A percentile compares a stretch with the other conserved stretches of the same genome.
Conservation (phyloP, 2,113 vertebrate species). For the Podarcis raffonei region DNA sequence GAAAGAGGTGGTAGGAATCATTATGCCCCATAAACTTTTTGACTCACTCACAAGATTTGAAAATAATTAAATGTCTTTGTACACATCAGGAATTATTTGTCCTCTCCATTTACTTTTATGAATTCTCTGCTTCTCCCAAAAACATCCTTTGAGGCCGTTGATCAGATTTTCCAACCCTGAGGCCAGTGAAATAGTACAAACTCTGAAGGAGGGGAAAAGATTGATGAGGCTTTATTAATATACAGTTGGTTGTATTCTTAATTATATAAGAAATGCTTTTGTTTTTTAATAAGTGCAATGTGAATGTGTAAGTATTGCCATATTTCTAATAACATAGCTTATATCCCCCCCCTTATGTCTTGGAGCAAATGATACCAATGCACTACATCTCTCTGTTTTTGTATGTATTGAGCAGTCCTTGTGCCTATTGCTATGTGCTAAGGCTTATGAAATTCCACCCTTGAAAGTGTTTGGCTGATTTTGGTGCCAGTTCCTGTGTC, state of each 20-base stretch:
- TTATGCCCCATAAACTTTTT: constrained; percentile 3
- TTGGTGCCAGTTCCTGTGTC: neutral
- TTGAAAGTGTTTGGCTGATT: neutral
- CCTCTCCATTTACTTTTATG: constrained; percentile 6
- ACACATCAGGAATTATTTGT: neutral
- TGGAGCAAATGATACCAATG: neutral
- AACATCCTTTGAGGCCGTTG: neutral
- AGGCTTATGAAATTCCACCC: no score
- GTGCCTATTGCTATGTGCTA: neutral
- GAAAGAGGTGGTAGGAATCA: neutral
- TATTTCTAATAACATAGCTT: neutral
- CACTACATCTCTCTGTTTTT: neutral
- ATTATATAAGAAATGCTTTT: neutral
- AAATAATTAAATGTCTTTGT: neutral
- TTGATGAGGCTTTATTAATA: neutral
- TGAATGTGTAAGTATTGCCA: neutral
- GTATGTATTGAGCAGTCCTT: neutral
- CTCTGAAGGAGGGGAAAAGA: neutral
- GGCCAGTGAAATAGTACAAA: neutral
- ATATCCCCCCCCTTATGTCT: neutral
- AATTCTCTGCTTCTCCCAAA: constrained; percentile 1
- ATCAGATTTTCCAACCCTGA: neutral
- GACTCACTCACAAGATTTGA: neutral
- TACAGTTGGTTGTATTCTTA: neutral
- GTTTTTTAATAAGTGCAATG: neutral